Percentiles rank a stretch among this genome's conserved stretches.
Evolutionary conservation across 2,797 vertebrate genomes (phyloP).

Genomic region (Sardinella longiceps): DNA sequence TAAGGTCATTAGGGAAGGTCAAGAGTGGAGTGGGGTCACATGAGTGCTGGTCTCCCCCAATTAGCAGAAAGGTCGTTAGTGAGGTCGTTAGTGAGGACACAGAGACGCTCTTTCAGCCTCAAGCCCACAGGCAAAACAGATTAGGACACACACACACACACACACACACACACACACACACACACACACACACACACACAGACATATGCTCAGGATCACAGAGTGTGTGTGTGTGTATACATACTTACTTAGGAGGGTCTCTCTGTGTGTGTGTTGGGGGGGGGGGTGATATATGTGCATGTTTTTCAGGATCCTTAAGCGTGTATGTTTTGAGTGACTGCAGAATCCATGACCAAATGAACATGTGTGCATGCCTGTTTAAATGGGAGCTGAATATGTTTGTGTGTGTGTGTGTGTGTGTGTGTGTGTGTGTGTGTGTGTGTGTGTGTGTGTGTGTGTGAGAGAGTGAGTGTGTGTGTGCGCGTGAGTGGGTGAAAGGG

Average conservation of each 20-base stretch:
- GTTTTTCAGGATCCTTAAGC: neutral
- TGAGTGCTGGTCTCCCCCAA: conserved; percentile 40
- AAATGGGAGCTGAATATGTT: too few species aligned
- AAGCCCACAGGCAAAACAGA: neutral
- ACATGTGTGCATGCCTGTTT: neutral
- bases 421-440: too few species aligned
- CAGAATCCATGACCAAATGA: too few species aligned
- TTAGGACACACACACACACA: neutral
- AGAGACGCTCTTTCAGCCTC: conserved; percentile 41
- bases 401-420: neutral
- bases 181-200: too few species aligned
- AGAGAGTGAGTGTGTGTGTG: too few species aligned
- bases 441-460: too few species aligned
- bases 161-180: too few species aligned
- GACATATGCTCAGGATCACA: conserved; percentile 27
- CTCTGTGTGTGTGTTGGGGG: neutral
- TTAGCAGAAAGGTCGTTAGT: conserved; percentile 45
- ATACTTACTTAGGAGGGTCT: neutral
- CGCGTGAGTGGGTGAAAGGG: too few species aligned
- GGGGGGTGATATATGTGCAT: neutral
- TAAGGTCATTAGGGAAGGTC: conserved; percentile 44
- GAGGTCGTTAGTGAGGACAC: neutral
- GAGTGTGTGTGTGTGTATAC: neutral
- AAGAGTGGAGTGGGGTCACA: conserved; percentile 40
- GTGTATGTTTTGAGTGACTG: neutral